Conservation (phyloP, 2,888 invertebrate genomes). For the Crossocerus cetratus region DNA sequence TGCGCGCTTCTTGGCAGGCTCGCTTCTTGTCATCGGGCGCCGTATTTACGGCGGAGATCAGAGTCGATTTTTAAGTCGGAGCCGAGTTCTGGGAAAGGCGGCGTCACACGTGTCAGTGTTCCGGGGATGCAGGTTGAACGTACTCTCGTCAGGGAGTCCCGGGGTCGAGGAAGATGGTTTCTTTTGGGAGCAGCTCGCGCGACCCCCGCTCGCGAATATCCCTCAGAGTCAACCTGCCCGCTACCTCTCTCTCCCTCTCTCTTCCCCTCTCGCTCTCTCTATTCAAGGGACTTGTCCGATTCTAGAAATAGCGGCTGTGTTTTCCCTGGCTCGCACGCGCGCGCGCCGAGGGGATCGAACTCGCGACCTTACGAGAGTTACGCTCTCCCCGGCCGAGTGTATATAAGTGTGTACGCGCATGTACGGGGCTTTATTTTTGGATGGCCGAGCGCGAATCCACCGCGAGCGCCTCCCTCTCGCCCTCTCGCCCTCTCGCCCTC, state of each 20-base stretch:
- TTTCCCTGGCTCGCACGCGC: constrained; percentile 54
- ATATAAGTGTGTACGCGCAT: constrained; percentile 44
- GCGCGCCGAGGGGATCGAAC: constrained; percentile 71
- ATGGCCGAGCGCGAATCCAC: constrained; percentile 32
- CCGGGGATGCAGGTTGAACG: constrained; percentile 6
- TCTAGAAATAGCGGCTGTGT: constrained; percentile 72
- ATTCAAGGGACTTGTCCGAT: constrained; percentile 38
- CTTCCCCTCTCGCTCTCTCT: not conserved
- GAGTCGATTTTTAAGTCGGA: not conserved
- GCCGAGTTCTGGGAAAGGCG: not conserved
- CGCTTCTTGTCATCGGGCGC: not conserved
- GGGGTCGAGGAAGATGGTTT: not conserved
- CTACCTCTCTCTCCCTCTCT: constrained; percentile 7
- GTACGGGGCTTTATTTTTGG: constrained; percentile 59
- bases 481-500: constrained; percentile 7
- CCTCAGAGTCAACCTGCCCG: not conserved
- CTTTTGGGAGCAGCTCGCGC: not conserved
- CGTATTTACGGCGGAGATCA: constrained; percentile 6
- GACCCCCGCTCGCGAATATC: not conserved
- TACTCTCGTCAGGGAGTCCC: constrained; percentile 3
- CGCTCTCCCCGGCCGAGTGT: constrained; percentile 4
- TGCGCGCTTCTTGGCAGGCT: not conserved
- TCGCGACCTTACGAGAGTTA: constrained; percentile 68
- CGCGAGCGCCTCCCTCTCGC: constrained; percentile 24
- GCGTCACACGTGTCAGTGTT: not conserved